These are phyloP conservation scores for Alloplasta piceator DNA, from an alignment of 2,888 invertebrate species.

Conservation along the genomic window DNA sequence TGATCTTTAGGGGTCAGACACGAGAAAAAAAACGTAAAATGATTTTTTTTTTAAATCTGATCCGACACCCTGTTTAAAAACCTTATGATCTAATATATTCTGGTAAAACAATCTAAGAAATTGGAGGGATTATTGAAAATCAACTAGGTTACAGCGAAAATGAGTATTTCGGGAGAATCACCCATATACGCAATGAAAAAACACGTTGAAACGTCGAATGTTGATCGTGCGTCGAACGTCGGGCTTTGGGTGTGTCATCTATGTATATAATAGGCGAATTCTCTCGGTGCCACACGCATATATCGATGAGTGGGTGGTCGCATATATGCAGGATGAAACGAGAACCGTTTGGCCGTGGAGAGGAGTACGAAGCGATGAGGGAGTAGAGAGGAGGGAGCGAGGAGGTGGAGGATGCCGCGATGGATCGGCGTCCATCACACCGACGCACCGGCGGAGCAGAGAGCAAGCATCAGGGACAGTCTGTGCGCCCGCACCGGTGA, in stretches of 20 bases:
- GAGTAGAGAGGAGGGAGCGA: constrained; percentile 28
- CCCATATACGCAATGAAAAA: neutral
- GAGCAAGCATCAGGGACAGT: constrained; percentile 66
- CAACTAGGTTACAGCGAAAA: no score
- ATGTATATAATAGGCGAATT: constrained; percentile 20
- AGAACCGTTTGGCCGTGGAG: constrained; percentile 28
- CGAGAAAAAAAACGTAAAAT: no score
- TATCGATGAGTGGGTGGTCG: constrained; percentile 13
- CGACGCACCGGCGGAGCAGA: constrained; percentile 66
- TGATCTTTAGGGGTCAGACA: no score
- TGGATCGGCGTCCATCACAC: constrained; percentile 71
- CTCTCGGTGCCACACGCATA: neutral
- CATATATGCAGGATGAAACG: constrained; percentile 27
- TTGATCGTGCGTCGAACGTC: constrained; percentile 45
- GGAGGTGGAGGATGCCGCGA: constrained; percentile 56
- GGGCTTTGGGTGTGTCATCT: neutral
- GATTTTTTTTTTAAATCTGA: no score
- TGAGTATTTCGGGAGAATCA: no score
- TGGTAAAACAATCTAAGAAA: no score
- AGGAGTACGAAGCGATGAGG: constrained; percentile 7
- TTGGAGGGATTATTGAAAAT: no score
- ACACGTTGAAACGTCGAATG: constrained; percentile 61
- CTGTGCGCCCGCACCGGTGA: constrained; percentile 77
- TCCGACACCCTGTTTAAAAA: no score
- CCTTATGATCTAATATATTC: no score